phyloP scores from a whole-genome alignment of 2,797 vertebrate genomes.

The Gambusia yucatana region DNA sequence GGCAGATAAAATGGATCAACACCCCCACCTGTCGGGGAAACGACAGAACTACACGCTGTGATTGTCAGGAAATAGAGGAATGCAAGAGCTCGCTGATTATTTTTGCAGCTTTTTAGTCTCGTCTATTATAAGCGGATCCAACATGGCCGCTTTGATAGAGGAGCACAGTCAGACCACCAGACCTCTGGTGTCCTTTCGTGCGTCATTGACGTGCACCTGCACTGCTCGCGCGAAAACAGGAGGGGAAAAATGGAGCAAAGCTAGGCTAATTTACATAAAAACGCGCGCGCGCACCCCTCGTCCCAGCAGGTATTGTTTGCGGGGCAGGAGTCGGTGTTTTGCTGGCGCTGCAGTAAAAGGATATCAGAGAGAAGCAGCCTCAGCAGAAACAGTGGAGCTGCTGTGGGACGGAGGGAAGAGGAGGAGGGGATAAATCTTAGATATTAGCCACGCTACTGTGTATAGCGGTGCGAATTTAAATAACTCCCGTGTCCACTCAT shows the following conservation, averaged over 20 bases:
- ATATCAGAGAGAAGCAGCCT: conserved; percentile 70
- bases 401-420: conserved; percentile 28
- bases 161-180: conserved; percentile 28
- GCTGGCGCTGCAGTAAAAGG: conserved; percentile 75
- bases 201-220: conserved; percentile 39
- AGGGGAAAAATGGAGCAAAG: conserved; percentile 14
- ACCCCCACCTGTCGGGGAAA: conserved; percentile 53
- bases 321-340: conserved; percentile 60
- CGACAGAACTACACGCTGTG: conserved; percentile 10
- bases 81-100: conserved; percentile 12
- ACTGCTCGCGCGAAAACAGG: conserved; percentile 3
- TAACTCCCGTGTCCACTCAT: conserved; percentile 18
- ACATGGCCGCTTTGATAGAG: not conserved
- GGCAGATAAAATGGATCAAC: not conserved
- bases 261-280: conserved; percentile 4
- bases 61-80: conserved; percentile 23
- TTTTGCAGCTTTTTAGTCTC: conserved; percentile 19
- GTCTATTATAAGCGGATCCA: not conserved
- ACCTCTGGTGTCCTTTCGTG: conserved; percentile 18
- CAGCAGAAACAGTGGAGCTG: conserved; percentile 70
- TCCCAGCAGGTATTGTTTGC: conserved; percentile 8
- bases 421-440: conserved; percentile 60
- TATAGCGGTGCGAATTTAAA: conserved; percentile 14
- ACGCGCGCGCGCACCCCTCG: not conserved
- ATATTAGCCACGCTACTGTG: conserved; percentile 34